phyloP scores from a whole-genome alignment of 2,113 vertebrate species.

The Tetrao urogallus region DNA sequence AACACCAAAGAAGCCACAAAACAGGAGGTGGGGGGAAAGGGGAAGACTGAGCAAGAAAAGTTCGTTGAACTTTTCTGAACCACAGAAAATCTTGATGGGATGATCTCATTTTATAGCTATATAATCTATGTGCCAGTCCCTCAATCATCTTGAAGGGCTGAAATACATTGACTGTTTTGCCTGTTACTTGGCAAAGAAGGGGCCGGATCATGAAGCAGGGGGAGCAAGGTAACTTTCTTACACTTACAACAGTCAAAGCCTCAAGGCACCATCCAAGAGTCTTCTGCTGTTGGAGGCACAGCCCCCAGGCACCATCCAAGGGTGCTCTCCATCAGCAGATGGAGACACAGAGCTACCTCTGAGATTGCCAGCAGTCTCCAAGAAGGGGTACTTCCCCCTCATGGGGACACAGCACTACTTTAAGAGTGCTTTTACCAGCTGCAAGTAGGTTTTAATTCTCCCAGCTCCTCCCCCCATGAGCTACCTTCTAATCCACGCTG shows the following conservation, averaged over 20 bases:
- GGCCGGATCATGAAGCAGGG: not conserved
- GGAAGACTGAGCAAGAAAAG: not conserved
- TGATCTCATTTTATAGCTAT: slow-evolving; percentile 49
- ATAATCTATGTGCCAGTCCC: not conserved
- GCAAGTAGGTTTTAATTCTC: rapidly evolving
- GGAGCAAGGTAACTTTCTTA: not conserved
- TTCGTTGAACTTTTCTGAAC: not conserved
- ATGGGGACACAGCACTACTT: rapidly evolving
- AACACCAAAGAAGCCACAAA: slow-evolving; percentile 42
- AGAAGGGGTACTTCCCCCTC: not conserved
- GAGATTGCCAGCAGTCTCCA: not conserved
- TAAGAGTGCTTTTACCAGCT: rapidly evolving
- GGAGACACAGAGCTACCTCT: not conserved
- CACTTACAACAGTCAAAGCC: not conserved
- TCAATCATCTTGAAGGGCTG: slow-evolving; percentile 38
- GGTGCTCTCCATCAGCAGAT: not conserved
- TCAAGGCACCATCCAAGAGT: not conserved
- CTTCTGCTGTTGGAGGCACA: not conserved
- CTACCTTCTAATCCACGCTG: rapidly evolving
- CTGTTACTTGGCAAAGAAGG: not conserved
- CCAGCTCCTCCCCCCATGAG: not conserved
- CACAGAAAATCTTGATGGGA: not conserved
- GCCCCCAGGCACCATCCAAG: not conserved
- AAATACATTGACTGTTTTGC: not conserved
- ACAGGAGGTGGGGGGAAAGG: not conserved